Conservation (phyloP, 2,797 vertebrate species). For the Poeciliopsis presidionis region DNA sequence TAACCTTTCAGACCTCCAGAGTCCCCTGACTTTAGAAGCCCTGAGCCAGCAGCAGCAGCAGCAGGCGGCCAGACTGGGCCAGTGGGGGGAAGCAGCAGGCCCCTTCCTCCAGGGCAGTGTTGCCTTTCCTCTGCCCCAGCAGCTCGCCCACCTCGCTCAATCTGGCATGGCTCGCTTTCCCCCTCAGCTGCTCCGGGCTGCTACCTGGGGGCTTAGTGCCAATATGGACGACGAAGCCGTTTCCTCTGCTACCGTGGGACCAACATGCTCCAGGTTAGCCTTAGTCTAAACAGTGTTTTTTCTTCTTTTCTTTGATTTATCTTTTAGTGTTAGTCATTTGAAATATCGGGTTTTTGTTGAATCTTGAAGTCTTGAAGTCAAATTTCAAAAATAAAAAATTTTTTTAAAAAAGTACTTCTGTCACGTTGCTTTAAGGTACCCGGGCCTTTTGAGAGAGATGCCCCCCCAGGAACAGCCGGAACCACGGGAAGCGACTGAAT, state of each 20-base stretch:
- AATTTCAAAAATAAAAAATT: background rate
- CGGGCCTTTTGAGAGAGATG: slow-evolving; percentile 92
- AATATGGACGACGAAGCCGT: slow-evolving; percentile 87
- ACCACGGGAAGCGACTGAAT: slow-evolving; percentile 87
- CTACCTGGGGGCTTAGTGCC: slow-evolving; percentile 89
- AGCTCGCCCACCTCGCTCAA: slow-evolving; percentile 91
- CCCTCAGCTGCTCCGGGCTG: slow-evolving; percentile 86
- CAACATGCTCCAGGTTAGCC: slow-evolving; percentile 87
- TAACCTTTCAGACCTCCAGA: slow-evolving; percentile 86
- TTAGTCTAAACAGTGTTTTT: background rate
- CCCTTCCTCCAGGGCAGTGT: slow-evolving; percentile 89
- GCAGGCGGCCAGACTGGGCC: slow-evolving; percentile 89
- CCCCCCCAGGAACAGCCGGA: slow-evolving; percentile 89
- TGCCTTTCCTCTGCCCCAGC: slow-evolving; percentile 89
- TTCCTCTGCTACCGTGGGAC: slow-evolving; percentile 67
- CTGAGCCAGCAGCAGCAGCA: slow-evolving; percentile 86
- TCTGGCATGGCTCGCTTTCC: slow-evolving; percentile 88
- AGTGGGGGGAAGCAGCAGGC: slow-evolving; percentile 91
- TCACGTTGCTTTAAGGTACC: slow-evolving; percentile 82
- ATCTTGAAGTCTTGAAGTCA: background rate
- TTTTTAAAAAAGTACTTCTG: background rate
- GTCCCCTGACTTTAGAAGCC: slow-evolving; percentile 88
- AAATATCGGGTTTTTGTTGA: background rate
- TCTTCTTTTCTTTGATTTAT: background rate
- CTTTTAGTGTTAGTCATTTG: background rate